Conservation (phyloP, 2,888 invertebrate genomes). For the Euphydryas editha region DNA sequence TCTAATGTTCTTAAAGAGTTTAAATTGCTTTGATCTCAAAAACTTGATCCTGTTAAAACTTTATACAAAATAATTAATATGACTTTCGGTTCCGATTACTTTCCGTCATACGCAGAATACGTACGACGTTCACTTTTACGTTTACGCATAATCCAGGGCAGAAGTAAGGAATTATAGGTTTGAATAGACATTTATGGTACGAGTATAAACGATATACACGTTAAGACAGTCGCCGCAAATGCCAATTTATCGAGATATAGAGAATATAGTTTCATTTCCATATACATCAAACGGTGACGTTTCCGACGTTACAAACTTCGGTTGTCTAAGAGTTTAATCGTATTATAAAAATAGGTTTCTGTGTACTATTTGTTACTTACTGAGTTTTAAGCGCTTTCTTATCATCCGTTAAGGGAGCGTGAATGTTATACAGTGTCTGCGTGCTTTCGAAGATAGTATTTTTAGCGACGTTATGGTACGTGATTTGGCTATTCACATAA, state of each 20-base stretch:
- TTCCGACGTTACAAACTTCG: no score
- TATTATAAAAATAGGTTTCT: no score
- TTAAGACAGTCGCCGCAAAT: constrained; percentile 45
- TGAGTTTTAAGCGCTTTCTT: no score
- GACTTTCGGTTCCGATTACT: constrained; percentile 43
- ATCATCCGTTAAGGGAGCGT: no score
- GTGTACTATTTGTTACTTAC: no score
- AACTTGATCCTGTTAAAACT: constrained; percentile 41
- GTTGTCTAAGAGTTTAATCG: no score
- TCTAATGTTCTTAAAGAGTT: constrained; percentile 45
- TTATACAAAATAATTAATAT: constrained; percentile 43
- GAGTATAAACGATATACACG: constrained; percentile 39
- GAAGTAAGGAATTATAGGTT: constrained; percentile 43
- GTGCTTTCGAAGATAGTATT: no score
- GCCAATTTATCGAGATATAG: constrained; percentile 37
- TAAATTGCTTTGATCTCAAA: constrained; percentile 41
- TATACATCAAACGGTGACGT: no score
- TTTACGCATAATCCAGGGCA: constrained; percentile 42
- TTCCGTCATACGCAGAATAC: constrained; percentile 47
- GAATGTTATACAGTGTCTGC: no score
- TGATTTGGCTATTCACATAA: no score
- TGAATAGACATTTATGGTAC: constrained; percentile 41
- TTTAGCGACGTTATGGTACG: no score
- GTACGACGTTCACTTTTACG: constrained; percentile 46
- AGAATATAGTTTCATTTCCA: constrained; percentile 43